Conservation (phyloP, 2,797 vertebrate species). For the Girardinus metallicus region DNA sequence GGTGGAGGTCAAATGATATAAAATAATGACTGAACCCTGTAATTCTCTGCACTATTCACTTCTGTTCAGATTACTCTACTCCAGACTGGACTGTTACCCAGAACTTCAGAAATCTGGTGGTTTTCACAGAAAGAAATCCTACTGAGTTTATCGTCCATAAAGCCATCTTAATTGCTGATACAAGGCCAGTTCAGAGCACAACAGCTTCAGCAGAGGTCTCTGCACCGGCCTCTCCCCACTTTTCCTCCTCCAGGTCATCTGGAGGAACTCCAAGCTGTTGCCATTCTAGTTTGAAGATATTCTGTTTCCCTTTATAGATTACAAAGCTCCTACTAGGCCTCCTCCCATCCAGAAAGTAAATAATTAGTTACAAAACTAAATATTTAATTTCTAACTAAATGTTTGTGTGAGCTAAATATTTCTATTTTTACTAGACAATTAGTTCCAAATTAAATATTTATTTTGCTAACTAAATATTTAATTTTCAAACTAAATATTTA, state of each 20-base stretch:
- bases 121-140: neutral
- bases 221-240: neutral
- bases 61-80: neutral
- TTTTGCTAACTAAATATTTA: too few relatives aligned
- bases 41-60: neutral
- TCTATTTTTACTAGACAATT: too few relatives aligned
- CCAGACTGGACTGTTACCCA: neutral
- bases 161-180: neutral
- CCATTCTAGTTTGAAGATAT: neutral
- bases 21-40: neutral
- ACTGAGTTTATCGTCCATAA: neutral
- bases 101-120: neutral
- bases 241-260: neutral
- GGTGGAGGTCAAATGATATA: neutral
- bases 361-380: too few relatives aligned
- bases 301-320: neutral
- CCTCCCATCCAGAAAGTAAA: too few relatives aligned
- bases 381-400: too few relatives aligned
- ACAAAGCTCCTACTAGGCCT: too few relatives aligned
- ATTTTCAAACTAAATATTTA: too few relatives aligned
- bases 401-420: too few relatives aligned
- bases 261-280: neutral
- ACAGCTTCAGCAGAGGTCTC: neutral
- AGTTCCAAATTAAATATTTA: too few relatives aligned
- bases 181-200: neutral